Base-by-base conservation (phyloP, 2,888 invertebrate genomes). In the Tromatobia lineatoria region DNA sequence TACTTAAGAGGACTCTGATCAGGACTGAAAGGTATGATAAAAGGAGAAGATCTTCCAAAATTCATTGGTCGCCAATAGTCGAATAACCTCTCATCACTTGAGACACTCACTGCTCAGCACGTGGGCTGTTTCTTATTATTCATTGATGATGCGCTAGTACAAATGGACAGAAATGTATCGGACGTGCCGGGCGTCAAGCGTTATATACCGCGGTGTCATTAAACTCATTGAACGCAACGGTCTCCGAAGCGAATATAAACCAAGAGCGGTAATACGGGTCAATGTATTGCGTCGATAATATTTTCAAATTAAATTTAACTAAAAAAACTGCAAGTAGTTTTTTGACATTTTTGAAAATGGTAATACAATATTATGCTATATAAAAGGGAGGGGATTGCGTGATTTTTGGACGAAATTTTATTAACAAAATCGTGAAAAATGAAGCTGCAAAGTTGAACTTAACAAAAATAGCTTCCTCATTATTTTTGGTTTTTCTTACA, bases 211-310 rank as follows among this genome's bases (percentile, higher is more conserved):
- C 64, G 20, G 69, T 59, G 77, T 77, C 77, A 47, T 77, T 69
- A 77, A 77, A 69, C 77, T 59, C 67, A 77, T 77, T 77, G 57
- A 77, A 29, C 59, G 38, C 38, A 13, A 54, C 45, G 29, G 10
- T 38, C 13, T n/a, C 67, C 25, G 25, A n/a, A 77, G 57, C 25
- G 18, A 42, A 45, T 59, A 18, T 13, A 20, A 20, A 29, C 11
- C 3, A 18, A 8, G 23, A 6, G 38, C n/a, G 29, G 29, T 74
- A 47, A 59, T 29, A 61, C 34, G 59, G 59, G 13, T 29, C 57
- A 23, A 57, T 13, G 23, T 57, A 15, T 23, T 3, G 23, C 20
- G 0, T 4, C 23, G 25, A 25, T 8, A 18, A 50, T 6, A 4
- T 18, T 50, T 18, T n/a, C 50, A 3, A 15, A 15, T 45, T 13